These are phyloP conservation scores for Trachelus tabidus DNA, from an alignment of 2,888 invertebrate genomes.

Conservation along the genomic window DNA sequence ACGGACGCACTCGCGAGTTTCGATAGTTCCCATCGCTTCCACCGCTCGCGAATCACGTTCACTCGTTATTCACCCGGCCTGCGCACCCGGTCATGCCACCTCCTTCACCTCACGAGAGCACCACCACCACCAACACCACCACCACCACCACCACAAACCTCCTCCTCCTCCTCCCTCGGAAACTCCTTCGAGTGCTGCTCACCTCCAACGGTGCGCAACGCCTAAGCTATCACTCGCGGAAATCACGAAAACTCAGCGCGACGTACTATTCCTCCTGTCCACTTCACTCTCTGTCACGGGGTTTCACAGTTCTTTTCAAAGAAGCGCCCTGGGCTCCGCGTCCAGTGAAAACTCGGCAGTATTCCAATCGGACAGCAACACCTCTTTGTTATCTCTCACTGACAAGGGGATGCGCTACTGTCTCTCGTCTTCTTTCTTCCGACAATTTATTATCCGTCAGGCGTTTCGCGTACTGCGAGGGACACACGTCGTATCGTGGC, in stretches of 20 bases:
- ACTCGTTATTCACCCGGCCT: constrained; percentile 4
- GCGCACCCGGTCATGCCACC: background rate
- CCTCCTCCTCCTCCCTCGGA: background rate
- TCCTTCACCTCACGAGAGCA: background rate
- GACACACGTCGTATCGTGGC: background rate
- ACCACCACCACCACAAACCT: background rate
- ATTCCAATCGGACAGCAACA: background rate
- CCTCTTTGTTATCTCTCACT: background rate
- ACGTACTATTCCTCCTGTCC: background rate
- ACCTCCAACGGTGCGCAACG: background rate
- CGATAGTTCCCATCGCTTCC: constrained; percentile 8
- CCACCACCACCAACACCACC: background rate
- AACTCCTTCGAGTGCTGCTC: background rate
- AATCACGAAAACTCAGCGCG: background rate
- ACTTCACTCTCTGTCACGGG: background rate
- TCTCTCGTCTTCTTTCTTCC: background rate
- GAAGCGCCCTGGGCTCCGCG: background rate
- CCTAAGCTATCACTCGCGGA: background rate
- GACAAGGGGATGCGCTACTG: background rate
- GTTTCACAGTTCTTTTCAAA: background rate
- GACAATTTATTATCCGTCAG: background rate
- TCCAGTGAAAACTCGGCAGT: too few relatives aligned
- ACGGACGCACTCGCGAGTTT: constrained; percentile 6
- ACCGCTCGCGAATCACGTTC: constrained; percentile 1
- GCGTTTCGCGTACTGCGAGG: background rate